phyloP scores from a whole-genome alignment of 2,888 invertebrate species.

The Ptychoptera contaminata region DNA sequence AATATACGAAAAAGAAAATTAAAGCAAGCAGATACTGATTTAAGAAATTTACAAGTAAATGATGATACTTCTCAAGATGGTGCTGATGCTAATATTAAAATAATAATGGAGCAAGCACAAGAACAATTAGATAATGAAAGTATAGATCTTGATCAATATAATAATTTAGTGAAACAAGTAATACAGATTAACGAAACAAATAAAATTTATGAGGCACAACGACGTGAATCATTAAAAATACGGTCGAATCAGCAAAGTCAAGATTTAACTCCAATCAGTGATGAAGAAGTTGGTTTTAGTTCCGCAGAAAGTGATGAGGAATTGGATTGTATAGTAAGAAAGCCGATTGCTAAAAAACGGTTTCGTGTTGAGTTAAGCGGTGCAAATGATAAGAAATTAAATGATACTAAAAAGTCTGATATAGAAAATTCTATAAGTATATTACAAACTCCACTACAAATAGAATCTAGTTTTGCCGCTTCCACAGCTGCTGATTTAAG shows the following conservation, averaged over 20 bases:
- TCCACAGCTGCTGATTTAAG: constrained; percentile 7
- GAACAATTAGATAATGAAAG: constrained; percentile 59
- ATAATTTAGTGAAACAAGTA: constrained; percentile 59
- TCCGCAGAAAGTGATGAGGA: constrained; percentile 29
- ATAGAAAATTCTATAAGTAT: constrained; percentile 1
- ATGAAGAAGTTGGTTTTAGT: constrained; percentile 15
- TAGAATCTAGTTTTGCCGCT: constrained; percentile 2
- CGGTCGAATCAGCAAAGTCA: constrained; percentile 6
- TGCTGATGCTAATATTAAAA: constrained; percentile 51
- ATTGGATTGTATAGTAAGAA: constrained; percentile 16
- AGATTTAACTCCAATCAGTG: constrained; percentile 17
- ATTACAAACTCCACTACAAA: neutral
- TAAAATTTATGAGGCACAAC: constrained; percentile 60
- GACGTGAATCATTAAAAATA: constrained; percentile 42
- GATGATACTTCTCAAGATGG: constrained; percentile 38
- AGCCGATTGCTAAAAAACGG: constrained; percentile 8
- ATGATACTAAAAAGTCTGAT: constrained; percentile 5
- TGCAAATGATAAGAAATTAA: constrained; percentile 7
- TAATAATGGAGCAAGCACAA: constrained; percentile 68
- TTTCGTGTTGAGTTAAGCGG: neutral
- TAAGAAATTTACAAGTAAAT: constrained; percentile 30
- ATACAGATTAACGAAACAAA: constrained; percentile 57
- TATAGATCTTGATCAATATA: constrained; percentile 58
- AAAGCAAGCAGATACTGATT: constrained; percentile 33
- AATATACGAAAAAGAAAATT: constrained; percentile 16